Conservation (phyloP, 2,113 vertebrate species). For the Hemichromis elongatus region DNA sequence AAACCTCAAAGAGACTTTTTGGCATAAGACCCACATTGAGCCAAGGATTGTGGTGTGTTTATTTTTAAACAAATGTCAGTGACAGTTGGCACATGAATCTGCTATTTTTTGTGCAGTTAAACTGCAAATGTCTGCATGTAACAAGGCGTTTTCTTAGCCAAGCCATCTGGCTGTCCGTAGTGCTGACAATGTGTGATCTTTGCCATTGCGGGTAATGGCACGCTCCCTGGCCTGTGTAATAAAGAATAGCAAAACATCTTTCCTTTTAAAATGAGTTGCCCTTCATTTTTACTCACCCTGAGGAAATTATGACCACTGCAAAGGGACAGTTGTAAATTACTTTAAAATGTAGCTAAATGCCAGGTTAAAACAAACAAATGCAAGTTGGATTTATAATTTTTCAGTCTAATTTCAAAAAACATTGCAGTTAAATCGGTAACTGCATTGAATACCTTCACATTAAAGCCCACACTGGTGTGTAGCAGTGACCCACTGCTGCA, state of each 20-base stretch:
- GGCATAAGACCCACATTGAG: background rate
- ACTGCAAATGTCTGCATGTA: background rate
- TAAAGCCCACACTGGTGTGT: background rate
- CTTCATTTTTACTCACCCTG: background rate
- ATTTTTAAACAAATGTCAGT: background rate
- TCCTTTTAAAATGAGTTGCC: background rate
- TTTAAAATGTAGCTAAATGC: background rate
- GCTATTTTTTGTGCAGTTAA: background rate
- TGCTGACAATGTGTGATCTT: conserved; percentile 7
- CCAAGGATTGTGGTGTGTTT: background rate
- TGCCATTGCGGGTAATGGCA: background rate
- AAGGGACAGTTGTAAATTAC: background rate
- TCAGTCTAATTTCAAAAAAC: background rate
- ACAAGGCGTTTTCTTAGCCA: background rate
- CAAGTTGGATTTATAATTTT: background rate
- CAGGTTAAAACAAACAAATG: background rate
- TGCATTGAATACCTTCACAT: background rate
- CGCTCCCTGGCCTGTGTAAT: background rate
- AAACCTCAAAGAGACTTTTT: background rate
- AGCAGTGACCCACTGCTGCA: background rate
- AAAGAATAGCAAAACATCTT: background rate
- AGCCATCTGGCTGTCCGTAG: background rate
- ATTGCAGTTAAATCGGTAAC: background rate
- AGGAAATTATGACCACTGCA: background rate
- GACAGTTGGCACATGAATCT: background rate